Evolutionary conservation across 2,113 vertebrate genomes (phyloP), one percentile per base, ranked within the genome.

Genomic region (Stigmatopora argus): DNA sequence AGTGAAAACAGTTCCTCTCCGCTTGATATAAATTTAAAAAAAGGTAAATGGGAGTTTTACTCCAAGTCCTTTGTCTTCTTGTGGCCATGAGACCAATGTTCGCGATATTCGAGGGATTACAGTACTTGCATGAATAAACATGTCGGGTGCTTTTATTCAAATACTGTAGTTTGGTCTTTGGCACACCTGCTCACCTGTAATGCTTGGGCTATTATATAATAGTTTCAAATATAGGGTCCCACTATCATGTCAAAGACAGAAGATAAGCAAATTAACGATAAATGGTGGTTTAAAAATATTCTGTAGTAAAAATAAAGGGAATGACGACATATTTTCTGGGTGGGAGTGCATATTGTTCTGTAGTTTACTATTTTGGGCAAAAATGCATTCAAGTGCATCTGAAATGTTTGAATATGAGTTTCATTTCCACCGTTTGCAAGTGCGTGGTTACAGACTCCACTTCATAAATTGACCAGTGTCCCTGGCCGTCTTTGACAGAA

Each of bases 401-500:
- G 38, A 41, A 53, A 53, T 53, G 7, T 23, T 53, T 53, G 12
- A 23, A 56, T 7, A 31, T 15, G 13, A 31, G 19, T 53, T 26
- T 53, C 19, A 53, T 53, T 6, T 12, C 53, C 26, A 14, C 23
- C 6, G 53, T 56, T 31, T 56, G 13, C 53, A 56, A 56, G 10
- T 56, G 53, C n/a, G 4, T 23, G 9, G 11, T 53, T 19, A 56
- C 9, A 55, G 7, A 66, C 55, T 34, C 18, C 31, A 21, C 7
- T 26, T 51, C 41, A 34, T 21, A 57, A 52, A 46, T 26, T 23
- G 26, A 15, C 15, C 23, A 31, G 15, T 26, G 0, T 53, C 49
- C 64, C 48, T 26, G 62, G 60, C 48, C 44, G 7, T 23, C 34
- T 64, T 64, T 44, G 26, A 64, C 49, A 59, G 26, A 41, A 57